These are phyloP conservation scores for Volucella bombylans DNA, from an alignment of 2,888 invertebrate species.

Conservation along the genomic window DNA sequence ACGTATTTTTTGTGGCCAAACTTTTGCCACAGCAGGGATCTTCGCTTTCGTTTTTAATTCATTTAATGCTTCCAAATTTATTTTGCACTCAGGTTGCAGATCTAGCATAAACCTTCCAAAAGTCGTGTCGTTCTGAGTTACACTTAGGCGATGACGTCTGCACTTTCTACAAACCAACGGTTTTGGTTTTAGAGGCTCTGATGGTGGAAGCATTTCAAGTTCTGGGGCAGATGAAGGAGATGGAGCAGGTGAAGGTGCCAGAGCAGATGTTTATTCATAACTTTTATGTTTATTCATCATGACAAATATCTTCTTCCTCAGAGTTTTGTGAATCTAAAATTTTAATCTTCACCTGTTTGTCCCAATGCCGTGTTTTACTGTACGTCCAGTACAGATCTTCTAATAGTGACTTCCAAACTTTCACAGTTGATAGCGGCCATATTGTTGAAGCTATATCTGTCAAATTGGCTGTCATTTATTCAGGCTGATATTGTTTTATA, in stretches of 20 bases:
- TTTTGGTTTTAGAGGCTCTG: constrained; percentile 5
- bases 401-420: too few relatives aligned
- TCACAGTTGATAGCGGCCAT: too few relatives aligned
- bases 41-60: constrained; percentile 40
- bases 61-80: constrained; percentile 33
- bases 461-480: too few relatives aligned
- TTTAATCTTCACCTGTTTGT: too few relatives aligned
- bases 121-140: constrained; percentile 60
- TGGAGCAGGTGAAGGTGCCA: neutral
- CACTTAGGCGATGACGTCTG: constrained; percentile 33
- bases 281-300: too few relatives aligned
- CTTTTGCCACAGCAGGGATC: constrained; percentile 32
- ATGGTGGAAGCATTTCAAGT: neutral
- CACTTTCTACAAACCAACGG: constrained; percentile 61
- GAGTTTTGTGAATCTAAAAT: too few relatives aligned
- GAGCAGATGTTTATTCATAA: too few relatives aligned
- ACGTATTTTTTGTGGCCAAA: constrained; percentile 53
- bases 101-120: constrained; percentile 58
- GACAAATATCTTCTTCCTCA: too few relatives aligned
- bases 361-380: too few relatives aligned
- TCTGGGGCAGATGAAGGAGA: neutral
- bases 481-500: too few relatives aligned
- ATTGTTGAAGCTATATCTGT: too few relatives aligned
- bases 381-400: too few relatives aligned
- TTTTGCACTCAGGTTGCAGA: constrained; percentile 34